Evolutionary conservation across 2,888 invertebrate genomes (phyloP).

Genomic region (Himalopsyche anomala): DNA sequence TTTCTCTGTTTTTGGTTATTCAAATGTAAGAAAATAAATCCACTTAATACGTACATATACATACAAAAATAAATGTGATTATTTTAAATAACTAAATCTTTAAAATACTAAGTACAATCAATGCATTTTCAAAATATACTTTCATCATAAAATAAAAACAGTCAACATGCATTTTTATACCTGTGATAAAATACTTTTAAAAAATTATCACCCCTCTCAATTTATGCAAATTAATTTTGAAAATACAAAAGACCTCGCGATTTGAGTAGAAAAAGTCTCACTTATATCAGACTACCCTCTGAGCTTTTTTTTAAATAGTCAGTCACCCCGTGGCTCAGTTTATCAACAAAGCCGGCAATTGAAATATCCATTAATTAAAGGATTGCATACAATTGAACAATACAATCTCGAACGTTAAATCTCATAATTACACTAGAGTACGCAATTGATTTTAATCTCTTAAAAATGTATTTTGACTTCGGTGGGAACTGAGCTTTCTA

Average conservation of each 20-base stretch:
- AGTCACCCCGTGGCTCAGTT: slow-evolving; percentile 60
- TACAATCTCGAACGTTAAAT: background rate
- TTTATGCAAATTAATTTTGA: slow-evolving; percentile 22
- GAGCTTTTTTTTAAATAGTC: slow-evolving; percentile 14
- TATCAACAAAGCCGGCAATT: slow-evolving; percentile 58
- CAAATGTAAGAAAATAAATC: too few relatives aligned
- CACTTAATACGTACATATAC: too few relatives aligned
- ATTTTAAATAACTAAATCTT: too few relatives aligned
- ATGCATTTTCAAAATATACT: too few relatives aligned
- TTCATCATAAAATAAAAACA: too few relatives aligned
- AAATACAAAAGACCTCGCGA: background rate
- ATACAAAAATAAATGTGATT: too few relatives aligned
- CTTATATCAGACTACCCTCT: background rate
- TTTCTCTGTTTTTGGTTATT: too few relatives aligned
- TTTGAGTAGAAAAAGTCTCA: background rate
- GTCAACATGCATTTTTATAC: too few relatives aligned
- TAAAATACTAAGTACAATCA: too few relatives aligned
- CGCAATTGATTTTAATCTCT: slow-evolving; percentile 24
- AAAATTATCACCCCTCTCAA: slow-evolving; percentile 34
- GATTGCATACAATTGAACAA: slow-evolving; percentile 52
- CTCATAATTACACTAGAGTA: slow-evolving; percentile 12
- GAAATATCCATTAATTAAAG: slow-evolving; percentile 63
- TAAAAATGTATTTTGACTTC: background rate
- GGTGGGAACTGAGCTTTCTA: slow-evolving; percentile 28
- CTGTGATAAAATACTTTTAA: background rate